Evolutionary conservation across 1,140 invertebrate species (phyloP).

Genomic region (Tetramorium parvispinum): DNA sequence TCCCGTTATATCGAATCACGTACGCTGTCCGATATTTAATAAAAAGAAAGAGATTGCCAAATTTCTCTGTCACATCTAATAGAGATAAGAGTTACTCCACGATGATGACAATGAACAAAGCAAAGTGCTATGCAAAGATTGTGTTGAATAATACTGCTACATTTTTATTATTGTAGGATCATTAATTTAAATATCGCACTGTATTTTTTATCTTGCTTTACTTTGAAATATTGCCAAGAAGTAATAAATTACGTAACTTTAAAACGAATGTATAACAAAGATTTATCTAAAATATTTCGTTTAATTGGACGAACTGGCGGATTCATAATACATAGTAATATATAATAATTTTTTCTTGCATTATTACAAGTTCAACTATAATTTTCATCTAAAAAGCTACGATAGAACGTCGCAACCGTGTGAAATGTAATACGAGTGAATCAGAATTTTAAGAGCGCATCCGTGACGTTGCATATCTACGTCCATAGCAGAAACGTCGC

Average conservation of each 20-base stretch:
- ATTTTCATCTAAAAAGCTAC: slow-evolving; percentile 3
- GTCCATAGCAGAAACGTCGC: slow-evolving; percentile 56
- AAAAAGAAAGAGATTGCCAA: slow-evolving; percentile 31
- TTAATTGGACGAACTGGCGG: not conserved
- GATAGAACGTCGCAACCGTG: not conserved
- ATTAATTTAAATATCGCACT: not conserved
- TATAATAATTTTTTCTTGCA: not conserved
- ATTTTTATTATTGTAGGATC: not conserved
- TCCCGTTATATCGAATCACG: slow-evolving; percentile 54
- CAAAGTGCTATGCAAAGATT: not conserved
- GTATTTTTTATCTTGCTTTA: not conserved
- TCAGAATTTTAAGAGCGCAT: slow-evolving; percentile 53
- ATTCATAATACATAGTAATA: too few species aligned
- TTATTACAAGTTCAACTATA: not conserved
- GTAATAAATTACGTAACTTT: not conserved
- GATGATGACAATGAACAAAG: not conserved
- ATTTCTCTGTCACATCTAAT: slow-evolving; percentile 40
- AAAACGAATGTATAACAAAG: not conserved
- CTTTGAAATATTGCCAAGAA: not conserved
- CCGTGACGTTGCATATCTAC: slow-evolving; percentile 23
- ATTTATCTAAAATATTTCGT: not conserved
- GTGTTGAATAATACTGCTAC: not conserved
- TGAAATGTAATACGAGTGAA: slow-evolving; percentile 28
- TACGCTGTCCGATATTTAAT: slow-evolving; percentile 60
- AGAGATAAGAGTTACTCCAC: slow-evolving; percentile 1